Base-by-base conservation (phyloP, 64 coral and sea anemone genomes). In the Astreopora myriophthalma region DNA sequence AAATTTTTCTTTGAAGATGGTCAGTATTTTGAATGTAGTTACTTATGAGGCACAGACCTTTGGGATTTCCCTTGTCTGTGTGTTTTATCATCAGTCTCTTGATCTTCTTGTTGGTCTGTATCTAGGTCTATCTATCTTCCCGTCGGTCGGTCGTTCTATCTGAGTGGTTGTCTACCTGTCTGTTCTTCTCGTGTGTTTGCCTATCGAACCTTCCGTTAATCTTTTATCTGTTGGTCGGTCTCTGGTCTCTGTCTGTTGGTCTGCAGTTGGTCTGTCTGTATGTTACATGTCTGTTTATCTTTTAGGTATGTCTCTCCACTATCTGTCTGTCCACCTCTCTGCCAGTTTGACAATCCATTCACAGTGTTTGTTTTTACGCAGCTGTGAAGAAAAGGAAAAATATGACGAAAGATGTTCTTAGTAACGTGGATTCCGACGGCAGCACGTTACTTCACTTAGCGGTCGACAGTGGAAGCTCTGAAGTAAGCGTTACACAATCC, bases 401-500 rank as follows among this genome's bases (percentile, higher is more conserved):
- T 17, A 58, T 79, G 48, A 32, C 34, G 55, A 62, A 82, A 32
- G 78, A 82, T 9, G 55, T 82, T 34, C 30, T 82, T 8, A 58
- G 7, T 64, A 32, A 91, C 34, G 89, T 80, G 62, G 89, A 91
- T 80, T 72, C 69, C 2, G 89, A 84, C 1, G 89, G 89, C 12
- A 91, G 78, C 20, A 63, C 89, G 1, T 69, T 91, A 1, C 89
- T 91, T 48, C 89, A 91, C 19, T 85, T 92, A 28, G 90, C 90
- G 19, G 90, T 92, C 20, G 90, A 92, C 30, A 92, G 90, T 23
- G 80, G 36, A 35, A 69, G 52, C 22, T 38, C 79, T 65, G 90
- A 85, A 25, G 90, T 92, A 44, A 85, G 51, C 2, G 39, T 36
- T 75, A 5, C 73, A 34, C 17, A 36, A 0, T 1, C 5, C 0